Evolutionary conservation across 2,797 vertebrate genomes (phyloP).

Genomic region (Brotula barbata): DNA sequence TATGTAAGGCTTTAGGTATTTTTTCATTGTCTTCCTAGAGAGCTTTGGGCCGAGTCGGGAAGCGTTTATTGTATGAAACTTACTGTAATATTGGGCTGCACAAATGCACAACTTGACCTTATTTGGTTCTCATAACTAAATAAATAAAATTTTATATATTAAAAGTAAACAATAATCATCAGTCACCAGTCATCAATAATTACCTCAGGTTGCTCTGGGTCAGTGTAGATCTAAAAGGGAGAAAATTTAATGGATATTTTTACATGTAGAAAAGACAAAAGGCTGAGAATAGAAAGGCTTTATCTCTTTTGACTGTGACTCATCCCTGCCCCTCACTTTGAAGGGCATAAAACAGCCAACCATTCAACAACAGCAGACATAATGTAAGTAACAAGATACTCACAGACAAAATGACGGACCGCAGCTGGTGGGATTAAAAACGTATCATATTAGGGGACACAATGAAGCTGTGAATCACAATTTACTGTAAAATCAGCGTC

Average conservation of each 20-base stretch:
- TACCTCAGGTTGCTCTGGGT: slow-evolving; percentile 89
- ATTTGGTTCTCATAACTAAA: no score
- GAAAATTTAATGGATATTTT: slow-evolving; percentile 10
- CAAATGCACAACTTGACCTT: no score
- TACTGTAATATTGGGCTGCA: no score
- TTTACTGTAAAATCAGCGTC: not conserved
- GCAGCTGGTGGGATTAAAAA: slow-evolving; percentile 79
- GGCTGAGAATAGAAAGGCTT: not conserved
- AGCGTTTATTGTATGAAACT: no score
- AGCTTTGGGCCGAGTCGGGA: no score
- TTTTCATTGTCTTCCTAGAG: no score
- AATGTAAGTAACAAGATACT: slow-evolving; percentile 73
- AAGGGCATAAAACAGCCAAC: no score
- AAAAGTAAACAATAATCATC: not conserved
- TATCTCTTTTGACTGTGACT: not conserved
- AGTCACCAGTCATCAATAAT: not conserved
- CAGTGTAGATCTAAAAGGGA: slow-evolving; percentile 86
- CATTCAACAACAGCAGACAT: not conserved
- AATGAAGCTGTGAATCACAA: no score
- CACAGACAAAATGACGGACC: slow-evolving; percentile 88
- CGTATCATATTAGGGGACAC: not conserved
- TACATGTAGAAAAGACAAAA: not conserved
- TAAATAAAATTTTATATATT: not conserved
- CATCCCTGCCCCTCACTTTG: no score
- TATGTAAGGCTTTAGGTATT: no score